Base-by-base conservation (phyloP, 2,888 invertebrate species). In the Callinectes sapidus region DNA sequence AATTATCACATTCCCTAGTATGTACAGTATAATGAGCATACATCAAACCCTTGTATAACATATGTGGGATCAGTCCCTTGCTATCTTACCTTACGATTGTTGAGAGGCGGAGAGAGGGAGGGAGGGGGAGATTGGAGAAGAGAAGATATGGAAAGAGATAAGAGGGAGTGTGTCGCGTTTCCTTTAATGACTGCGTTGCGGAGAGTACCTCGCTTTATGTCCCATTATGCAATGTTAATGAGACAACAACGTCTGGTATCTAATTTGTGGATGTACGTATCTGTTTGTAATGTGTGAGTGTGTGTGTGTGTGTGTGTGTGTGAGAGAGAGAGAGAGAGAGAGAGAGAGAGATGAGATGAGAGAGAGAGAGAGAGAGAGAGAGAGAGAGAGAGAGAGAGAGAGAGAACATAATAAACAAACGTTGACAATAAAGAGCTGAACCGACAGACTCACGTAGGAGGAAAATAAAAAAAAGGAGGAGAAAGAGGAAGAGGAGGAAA, bases 361-460 rank as follows among this genome's bases (percentile, higher is more conserved):
- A 71, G 71, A 71, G 71, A 71, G 71, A 71, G 71, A 71, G 71
- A 71, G 71, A 71, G 71, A 71, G 71, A 71, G 71, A 71, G 71
- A 71, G 71, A 71, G 71, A 71, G 71, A 71, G 71, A 71, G 71
- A 71, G 71, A 71, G 71, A 71, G 71, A 71, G 71, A 71, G 71
- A 28, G 28, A 71, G 71, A 71, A 61, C 23, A 23, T 61, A 16
- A 23, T 61, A 23, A 23, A 61, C 2, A 61, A 6, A 61, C 16
- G 23, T 2, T 61, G 61, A 61, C 61, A 23, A 71, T 3, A 28
- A 28, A 71, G 71, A 71, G 1, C 16, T 1, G 2, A 1, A 28
- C n/a, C 0, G 6, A 28, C 10, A 28, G 28, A 71, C 10, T 10
- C 10, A 28, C 23, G 18, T 23, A 28, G 28, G 18, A 23, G 8